These are phyloP conservation scores for Xenopus laevis DNA, from an alignment of 2,113 vertebrate genomes.

Conservation along the genomic window DNA sequence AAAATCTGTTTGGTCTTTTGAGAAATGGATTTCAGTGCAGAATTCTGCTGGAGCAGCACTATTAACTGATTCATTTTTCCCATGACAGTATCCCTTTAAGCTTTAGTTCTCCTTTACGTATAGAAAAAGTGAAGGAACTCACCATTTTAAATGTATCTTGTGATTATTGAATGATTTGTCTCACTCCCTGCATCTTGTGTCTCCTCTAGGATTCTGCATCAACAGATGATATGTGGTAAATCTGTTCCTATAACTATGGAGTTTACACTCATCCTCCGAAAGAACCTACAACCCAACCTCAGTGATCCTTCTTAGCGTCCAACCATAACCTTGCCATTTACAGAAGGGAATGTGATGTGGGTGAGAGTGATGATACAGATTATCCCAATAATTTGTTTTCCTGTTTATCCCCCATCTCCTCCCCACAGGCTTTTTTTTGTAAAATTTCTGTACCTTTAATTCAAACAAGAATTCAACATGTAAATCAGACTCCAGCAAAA, in stretches of 20 bases:
- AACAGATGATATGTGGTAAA: conserved; percentile 98
- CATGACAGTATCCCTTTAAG: no score
- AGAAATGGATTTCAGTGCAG: no score
- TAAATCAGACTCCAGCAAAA: conserved; percentile 91
- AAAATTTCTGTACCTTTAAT: conserved; percentile 74
- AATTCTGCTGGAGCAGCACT: no score
- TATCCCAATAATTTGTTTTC: conserved; percentile 70
- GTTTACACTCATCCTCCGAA: conserved; percentile 82
- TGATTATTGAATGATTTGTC: no score
- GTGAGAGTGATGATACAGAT: conserved; percentile 72
- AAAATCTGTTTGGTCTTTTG: no score
- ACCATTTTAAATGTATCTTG: no score
- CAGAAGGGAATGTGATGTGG: conserved; percentile 74
- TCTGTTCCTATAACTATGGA: conserved; percentile 76
- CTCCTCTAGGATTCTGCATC: conserved; percentile 89
- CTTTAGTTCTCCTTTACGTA: no score
- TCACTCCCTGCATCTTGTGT: conserved; percentile 46
- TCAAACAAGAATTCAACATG: conserved; percentile 79
- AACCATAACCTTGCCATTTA: conserved; percentile 69
- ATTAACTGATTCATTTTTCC: no score
- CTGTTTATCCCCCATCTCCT: conserved; percentile 16
- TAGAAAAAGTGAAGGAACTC: no score
- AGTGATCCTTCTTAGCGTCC: conserved; percentile 78
- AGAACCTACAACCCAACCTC: conserved; percentile 75
- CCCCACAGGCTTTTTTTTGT: conserved; percentile 56